Base-by-base conservation (phyloP, 2,888 invertebrate genomes). In the Podotricha telesiphe region DNA sequence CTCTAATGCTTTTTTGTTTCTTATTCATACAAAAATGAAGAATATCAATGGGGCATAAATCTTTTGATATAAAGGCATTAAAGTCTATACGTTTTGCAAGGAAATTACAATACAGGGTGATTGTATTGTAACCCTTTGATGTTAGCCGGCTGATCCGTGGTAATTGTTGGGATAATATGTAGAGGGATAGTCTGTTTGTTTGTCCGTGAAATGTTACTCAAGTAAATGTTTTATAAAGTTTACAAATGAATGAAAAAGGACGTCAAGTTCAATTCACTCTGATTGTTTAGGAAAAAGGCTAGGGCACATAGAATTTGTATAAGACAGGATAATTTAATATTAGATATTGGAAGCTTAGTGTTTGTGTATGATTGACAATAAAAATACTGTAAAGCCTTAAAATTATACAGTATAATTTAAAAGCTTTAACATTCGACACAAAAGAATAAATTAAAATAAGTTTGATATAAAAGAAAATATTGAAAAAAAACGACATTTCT, bases 141-240 rank as follows among this genome's bases (percentile, higher is more conserved):
- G 68, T 76, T 75, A 76, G 77, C 73, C 71, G 73, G 76, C 73
- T 76, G 75, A 79, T 71, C 75, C 77, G 74, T 77, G 70, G 79
- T 79, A 80, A 79, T 79, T 78, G 78, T 79, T 73, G 71, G 77
- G 75, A 78, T 79, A 79, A 79, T 77, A 73, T 62, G 68, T 66
- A 66, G 59, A 67, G 70, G 74, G 75, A 71, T 72, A 67, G 71
- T 75, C 76, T 72, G 73, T 72, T 68, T 69, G 70, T 71, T 73
- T 73, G 68, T 51, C 64, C 63, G 65, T 65, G 66, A 66, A 73
- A 68, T 71, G 37, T 73, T 28, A 61, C 64, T 48, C 58, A 17
- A 42, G 65, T 66, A 40, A 65, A 28, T 65, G 40, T 65, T 15
- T 53, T 53, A 42, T 10, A 45, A 15, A 19, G 19, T 65, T 51